Conservation (phyloP, 2,113 vertebrate species). For the Podarcis muralis region DNA sequence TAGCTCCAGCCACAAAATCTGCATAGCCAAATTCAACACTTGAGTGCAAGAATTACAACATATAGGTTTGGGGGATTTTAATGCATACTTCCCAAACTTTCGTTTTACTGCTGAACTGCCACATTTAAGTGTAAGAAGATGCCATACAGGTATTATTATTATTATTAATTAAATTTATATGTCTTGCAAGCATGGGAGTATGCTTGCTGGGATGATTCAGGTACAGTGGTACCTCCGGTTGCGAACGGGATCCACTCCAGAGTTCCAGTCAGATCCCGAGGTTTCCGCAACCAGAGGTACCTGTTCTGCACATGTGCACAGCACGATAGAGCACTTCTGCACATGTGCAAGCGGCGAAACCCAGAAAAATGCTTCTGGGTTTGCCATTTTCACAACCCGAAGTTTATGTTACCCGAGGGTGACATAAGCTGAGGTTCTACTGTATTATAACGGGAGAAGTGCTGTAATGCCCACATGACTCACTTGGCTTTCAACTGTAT, state of each 20-base stretch:
- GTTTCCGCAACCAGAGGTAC: too few species aligned
- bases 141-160: background rate
- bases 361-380: too few species aligned
- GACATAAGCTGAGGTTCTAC: too few species aligned
- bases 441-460: too few species aligned
- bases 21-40: background rate
- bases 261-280: too few species aligned
- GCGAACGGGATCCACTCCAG: too few species aligned
- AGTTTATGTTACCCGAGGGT: too few species aligned
- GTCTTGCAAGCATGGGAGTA: background rate
- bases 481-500: background rate
- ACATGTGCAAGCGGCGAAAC: fast-evolving
- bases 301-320: too few species aligned
- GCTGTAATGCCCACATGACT: background rate
- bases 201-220: background rate
- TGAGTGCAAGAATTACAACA: background rate
- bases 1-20: background rate
- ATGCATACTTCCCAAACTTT: background rate
- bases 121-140: background rate
- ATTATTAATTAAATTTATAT: too few species aligned
- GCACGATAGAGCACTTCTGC: too few species aligned
- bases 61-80: background rate
- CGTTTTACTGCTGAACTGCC: background rate
- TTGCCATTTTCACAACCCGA: too few species aligned
- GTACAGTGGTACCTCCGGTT: background rate